A percentile compares a stretch with the other conserved stretches of the same genome.
Conservation (phyloP, 53 echinoderm and acorn worm genomes). For the Holothuria scabra region DNA sequence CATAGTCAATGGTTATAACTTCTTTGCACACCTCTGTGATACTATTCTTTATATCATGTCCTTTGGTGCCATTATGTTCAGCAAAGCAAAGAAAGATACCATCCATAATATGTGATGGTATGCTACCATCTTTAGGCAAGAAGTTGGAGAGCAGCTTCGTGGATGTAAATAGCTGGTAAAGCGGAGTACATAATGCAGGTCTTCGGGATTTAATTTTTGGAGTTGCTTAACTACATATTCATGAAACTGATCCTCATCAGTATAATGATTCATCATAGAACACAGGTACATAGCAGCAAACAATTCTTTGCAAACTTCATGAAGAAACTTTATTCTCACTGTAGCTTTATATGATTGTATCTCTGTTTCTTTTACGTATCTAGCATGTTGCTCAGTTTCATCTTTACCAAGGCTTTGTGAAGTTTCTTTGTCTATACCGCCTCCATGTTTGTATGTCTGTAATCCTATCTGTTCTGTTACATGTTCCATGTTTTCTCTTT, state of each 20-base stretch:
- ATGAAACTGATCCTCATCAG: neutral
- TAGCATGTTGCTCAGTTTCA: neutral
- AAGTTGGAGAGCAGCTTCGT: neutral
- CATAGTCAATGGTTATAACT: neutral
- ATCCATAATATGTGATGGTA: neutral
- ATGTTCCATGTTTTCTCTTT: neutral
- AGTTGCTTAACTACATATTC: neutral
- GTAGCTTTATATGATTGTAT: neutral
- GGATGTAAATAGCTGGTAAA: constrained; percentile 22
- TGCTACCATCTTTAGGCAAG: neutral
- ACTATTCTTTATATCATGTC: neutral
- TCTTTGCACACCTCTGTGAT: constrained; percentile 7
- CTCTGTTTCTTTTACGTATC: neutral
- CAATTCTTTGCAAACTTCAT: neutral
- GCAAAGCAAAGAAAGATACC: constrained; percentile 26
- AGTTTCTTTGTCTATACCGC: neutral
- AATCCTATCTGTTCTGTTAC: neutral
- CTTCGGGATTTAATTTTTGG: neutral
- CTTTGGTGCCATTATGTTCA: neutral
- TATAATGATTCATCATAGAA: neutral
- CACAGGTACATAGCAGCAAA: constrained; percentile 8
- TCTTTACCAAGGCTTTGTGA: neutral
- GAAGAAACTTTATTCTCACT: neutral
- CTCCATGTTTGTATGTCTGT: neutral
- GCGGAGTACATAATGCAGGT: constrained; percentile 4